phyloP scores from a whole-genome alignment of 2,113 vertebrate genomes.

The Microtus pennsylvanicus region DNA sequence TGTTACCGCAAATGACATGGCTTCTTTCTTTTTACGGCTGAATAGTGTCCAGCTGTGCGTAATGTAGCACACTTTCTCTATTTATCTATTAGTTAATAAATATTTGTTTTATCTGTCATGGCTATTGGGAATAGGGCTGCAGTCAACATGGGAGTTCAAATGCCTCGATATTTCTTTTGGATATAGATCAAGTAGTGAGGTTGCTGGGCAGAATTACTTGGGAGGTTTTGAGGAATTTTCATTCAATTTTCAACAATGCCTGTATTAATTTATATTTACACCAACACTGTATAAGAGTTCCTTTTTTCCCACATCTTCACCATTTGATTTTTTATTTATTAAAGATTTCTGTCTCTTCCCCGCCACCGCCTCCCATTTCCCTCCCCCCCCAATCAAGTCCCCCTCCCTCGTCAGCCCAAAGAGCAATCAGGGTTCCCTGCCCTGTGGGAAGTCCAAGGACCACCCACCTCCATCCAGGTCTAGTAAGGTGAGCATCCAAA shows the following conservation, averaged over 20 bases:
- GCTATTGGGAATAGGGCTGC: background rate
- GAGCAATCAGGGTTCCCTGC: no score
- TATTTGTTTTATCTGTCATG: background rate
- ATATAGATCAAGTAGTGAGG: background rate
- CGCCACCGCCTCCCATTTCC: no score
- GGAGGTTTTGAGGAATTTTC: background rate
- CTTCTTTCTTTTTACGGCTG: background rate
- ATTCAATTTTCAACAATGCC: background rate
- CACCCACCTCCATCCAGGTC: no score
- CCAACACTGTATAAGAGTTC: background rate
- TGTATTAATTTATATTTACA: background rate
- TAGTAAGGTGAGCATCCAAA: no score
- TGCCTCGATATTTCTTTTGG: background rate
- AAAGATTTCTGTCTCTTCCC: no score
- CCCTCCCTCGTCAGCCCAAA: no score
- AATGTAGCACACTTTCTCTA: background rate
- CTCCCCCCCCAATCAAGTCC: no score
- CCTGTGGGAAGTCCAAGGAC: no score
- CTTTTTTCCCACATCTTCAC: background rate
- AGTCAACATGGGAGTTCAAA: background rate
- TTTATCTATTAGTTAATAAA: background rate
- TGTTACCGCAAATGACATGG: background rate
- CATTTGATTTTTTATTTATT: background rate
- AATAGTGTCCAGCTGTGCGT: background rate
- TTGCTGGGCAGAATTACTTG: background rate